Evolutionary conservation across 1,140 invertebrate species (phyloP), one percentile per base, ranked within the genome.

Genomic region (Lepidurus packardi): DNA sequence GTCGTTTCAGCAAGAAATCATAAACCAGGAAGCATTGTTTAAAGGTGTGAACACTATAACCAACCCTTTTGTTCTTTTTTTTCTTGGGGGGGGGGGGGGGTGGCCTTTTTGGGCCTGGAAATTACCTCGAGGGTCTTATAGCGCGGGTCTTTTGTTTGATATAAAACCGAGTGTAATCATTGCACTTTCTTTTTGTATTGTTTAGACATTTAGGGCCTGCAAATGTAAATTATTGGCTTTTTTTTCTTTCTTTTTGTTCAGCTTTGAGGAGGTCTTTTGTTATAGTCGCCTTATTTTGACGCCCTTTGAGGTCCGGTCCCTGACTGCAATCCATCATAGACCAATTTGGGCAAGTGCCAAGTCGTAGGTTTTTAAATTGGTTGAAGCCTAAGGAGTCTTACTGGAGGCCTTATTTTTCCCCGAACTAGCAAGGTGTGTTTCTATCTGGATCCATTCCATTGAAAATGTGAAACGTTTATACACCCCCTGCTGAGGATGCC

Each of bases 321-420:
- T 11, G 53, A 21, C 16, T n/a, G 13, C 53, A 21, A 65, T 65
- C 53, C 53, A 65, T 65, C 53, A 65, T 16, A 13, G 16, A 16
- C 53, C 53, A 65, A 65, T 65, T 65, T 65, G 53, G 21, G 53
- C 53, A 16, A 65, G 13, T 65, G 53, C 53, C 53, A 65, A 65
- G 53, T n/a, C 53, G n/a, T 21, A 65, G 53, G 53, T 65, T 65
- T 47, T 65, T 65, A 21, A 34, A 34, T 34, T 34, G 34, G 3
- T 65, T 65, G 13, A n/a, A 21, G 53, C 53, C 53, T 21, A 16
- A 16, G 53, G 53, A 34, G 34, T 2, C 34, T 34, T 65, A n/a
- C 21, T 9, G 53, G 21, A 65, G 21, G 53, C 53, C 4, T 65
- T 65, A 65, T 21, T 65, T 65, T 65, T 21, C 53, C 34, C 34